These are phyloP conservation scores for Calameuta pallipes DNA, from an alignment of 2,888 invertebrate species.

Conservation along the genomic window DNA sequence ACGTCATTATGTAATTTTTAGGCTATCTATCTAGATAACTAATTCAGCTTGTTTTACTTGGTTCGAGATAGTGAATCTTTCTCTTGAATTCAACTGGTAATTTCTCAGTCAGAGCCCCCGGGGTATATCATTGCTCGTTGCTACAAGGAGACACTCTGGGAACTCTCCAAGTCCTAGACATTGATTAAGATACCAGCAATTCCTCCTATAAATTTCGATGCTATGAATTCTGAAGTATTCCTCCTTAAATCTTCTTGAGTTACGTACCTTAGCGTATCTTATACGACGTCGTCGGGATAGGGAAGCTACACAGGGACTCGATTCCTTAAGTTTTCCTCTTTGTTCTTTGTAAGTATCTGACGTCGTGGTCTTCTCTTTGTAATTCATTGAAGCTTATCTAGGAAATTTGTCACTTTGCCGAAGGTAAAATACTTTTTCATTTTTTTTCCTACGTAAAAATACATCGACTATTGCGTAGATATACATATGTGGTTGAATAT, in stretches of 20 bases:
- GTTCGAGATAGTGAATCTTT: background rate
- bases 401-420: background rate
- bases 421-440: background rate
- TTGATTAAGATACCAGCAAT: conserved; percentile 39
- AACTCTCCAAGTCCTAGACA: conserved; percentile 34
- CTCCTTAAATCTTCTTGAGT: conserved; percentile 35
- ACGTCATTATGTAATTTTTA: background rate
- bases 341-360: background rate
- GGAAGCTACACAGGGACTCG: background rate
- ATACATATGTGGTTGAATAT: background rate
- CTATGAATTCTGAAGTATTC: conserved; percentile 25
- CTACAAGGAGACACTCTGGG: background rate
- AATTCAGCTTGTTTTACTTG: background rate
- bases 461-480: background rate
- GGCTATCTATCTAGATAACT: background rate
- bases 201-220: conserved; percentile 35
- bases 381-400: background rate
- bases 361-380: background rate
- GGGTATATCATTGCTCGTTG: background rate
- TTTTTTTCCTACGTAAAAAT: background rate
- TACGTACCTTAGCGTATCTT: conserved; percentile 24
- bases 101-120: background rate
- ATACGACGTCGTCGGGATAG: background rate
- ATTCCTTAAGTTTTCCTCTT: background rate
- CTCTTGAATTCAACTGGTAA: background rate